These are phyloP conservation scores for Danio albolineatus DNA, from an alignment of 2,797 vertebrate genomes.

Conservation along the genomic window DNA sequence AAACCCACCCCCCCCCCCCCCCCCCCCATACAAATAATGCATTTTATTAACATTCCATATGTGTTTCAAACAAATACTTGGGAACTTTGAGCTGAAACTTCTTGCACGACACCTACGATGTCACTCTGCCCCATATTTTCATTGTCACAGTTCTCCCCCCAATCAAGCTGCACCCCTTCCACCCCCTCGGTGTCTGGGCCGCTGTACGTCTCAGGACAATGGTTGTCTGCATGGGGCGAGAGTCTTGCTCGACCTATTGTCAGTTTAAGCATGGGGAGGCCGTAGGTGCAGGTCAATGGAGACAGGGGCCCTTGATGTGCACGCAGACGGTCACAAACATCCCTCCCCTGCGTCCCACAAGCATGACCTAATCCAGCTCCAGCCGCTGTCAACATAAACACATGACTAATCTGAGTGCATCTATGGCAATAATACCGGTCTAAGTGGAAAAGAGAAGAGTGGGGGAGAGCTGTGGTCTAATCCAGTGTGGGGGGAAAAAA, in stretches of 20 bases:
- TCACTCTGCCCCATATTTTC: constrained; percentile 15
- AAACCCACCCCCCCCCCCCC: too few relatives aligned
- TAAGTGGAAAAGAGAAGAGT: constrained; percentile 62
- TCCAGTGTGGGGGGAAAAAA: constrained; percentile 40
- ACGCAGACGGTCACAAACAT: constrained; percentile 32
- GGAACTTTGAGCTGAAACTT: neutral
- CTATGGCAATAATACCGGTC: constrained; percentile 66
- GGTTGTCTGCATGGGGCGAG: constrained; percentile 20
- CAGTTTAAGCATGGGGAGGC: constrained; percentile 16
- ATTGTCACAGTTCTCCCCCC: constrained; percentile 1
- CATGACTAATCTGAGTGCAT: constrained; percentile 66
- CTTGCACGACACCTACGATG: constrained; percentile 12
- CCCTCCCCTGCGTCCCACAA: constrained; percentile 46
- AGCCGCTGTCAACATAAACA: constrained; percentile 71
- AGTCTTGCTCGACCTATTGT: constrained; percentile 35
- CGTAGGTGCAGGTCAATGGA: constrained; percentile 34
- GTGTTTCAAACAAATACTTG: neutral
- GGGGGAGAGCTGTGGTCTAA: constrained; percentile 50
- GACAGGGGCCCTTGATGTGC: constrained; percentile 18
- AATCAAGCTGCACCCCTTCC: constrained; percentile 2
- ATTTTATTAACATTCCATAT: too few relatives aligned
- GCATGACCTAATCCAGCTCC: constrained; percentile 68
- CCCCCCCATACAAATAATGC: too few relatives aligned
- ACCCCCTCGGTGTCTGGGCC: constrained; percentile 11
- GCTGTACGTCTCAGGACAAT: constrained; percentile 28